A percentile compares a stretch with the other conserved stretches of the same genome.
Conservation (phyloP, 2,888 invertebrate species). For the Polydrusus tereticollis region DNA sequence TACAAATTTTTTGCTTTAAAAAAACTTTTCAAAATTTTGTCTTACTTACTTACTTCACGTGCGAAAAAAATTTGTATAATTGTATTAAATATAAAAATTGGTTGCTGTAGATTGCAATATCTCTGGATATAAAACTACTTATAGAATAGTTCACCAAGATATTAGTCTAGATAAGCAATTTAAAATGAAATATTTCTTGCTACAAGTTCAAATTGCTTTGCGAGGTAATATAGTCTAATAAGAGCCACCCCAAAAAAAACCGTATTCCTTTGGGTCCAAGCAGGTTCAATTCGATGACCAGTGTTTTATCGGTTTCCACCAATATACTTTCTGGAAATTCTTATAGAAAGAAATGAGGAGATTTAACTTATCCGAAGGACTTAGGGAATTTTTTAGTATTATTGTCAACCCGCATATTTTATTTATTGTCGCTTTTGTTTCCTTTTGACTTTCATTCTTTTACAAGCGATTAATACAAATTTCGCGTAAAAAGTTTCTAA, state of each 20-base stretch:
- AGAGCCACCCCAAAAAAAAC: slow-evolving; percentile 10
- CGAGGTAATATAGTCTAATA: slow-evolving; percentile 7
- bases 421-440: neutral
- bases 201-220: slow-evolving; percentile 13
- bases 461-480: neutral
- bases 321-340: slow-evolving; percentile 15
- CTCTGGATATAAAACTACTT: no score
- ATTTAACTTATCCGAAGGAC: slow-evolving; percentile 18
- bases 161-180: neutral
- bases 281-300: slow-evolving; percentile 21
- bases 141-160: no score
- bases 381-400: slow-evolving; percentile 14
- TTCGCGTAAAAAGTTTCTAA: neutral
- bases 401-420: slow-evolving; percentile 2
- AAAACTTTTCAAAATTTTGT: no score
- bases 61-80: no score
- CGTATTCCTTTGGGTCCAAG: slow-evolving; percentile 23
- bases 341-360: slow-evolving; percentile 9
- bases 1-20: no score
- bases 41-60: no score
- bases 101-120: no score
- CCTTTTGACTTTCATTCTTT: neutral
- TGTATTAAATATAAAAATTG: no score
- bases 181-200: neutral
- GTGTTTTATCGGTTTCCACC: slow-evolving; percentile 18